These are phyloP conservation scores for Pterocles gutturalis DNA, from an alignment of 2,113 vertebrate genomes.

Conservation along the genomic window DNA sequence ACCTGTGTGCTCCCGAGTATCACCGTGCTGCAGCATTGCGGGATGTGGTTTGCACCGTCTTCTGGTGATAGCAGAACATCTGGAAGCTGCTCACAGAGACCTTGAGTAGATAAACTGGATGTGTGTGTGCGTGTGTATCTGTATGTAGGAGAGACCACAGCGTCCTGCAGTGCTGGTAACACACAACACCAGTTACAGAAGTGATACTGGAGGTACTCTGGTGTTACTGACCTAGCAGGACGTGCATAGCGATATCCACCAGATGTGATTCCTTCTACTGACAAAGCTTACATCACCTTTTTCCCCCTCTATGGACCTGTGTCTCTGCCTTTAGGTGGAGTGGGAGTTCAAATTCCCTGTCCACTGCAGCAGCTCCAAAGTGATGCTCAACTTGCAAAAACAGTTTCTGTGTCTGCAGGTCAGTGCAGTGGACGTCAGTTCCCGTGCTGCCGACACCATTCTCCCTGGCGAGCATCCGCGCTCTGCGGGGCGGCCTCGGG, in stretches of 20 bases:
- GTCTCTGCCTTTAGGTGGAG: not conserved
- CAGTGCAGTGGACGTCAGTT: rapidly evolving
- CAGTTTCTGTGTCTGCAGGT: not conserved
- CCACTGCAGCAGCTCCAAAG: not conserved
- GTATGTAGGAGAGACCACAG: not conserved
- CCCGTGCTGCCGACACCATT: rapidly evolving
- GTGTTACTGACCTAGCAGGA: not conserved
- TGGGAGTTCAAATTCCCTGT: rapidly evolving
- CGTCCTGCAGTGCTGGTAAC: not conserved
- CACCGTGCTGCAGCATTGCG: not conserved
- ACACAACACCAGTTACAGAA: not conserved
- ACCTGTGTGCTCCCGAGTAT: not conserved
- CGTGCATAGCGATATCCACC: not conserved
- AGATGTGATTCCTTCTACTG: not conserved
- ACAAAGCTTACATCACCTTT: not conserved
- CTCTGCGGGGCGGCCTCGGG: rapidly evolving
- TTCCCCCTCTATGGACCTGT: not conserved
- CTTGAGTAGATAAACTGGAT: not conserved
- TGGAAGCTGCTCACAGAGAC: not conserved
- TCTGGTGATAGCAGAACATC: not conserved
- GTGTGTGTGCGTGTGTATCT: not conserved
- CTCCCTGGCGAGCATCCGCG: not conserved
- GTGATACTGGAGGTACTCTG: not conserved
- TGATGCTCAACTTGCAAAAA: not conserved
- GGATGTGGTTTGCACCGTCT: not conserved